These are phyloP conservation scores for Passer domesticus DNA, from an alignment of 2,113 vertebrate genomes.

Conservation along the genomic window DNA sequence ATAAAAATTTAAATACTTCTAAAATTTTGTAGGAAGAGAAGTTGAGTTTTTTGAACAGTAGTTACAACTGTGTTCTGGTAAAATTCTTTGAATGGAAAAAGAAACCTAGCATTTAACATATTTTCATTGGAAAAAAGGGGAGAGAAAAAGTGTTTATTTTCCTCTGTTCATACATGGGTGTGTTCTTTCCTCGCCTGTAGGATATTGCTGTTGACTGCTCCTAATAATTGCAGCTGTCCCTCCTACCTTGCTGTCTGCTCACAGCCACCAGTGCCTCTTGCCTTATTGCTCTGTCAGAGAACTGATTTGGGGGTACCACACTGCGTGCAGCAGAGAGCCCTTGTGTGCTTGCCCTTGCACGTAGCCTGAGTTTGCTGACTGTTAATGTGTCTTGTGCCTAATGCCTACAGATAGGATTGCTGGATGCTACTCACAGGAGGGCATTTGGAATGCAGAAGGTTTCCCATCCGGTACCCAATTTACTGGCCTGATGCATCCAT, in stretches of 20 bases:
- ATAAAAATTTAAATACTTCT: background rate
- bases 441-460: background rate
- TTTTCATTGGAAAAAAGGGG: background rate
- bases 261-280: background rate
- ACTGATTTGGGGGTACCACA: rapidly evolving
- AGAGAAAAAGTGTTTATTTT: background rate
- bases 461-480: background rate
- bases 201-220: background rate
- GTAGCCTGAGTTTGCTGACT: background rate
- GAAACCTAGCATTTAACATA: background rate
- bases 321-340: background rate
- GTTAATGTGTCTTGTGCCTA: background rate
- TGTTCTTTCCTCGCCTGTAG: background rate
- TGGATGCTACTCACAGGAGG: background rate
- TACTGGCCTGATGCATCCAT: background rate
- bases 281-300: background rate
- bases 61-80: background rate
- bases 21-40: background rate
- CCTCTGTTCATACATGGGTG: rapidly evolving
- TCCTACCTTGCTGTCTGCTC: background rate
- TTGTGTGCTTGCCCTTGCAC: background rate
- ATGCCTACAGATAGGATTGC: background rate
- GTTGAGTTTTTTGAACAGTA: background rate
- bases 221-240: background rate
- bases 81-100: background rate